Percentiles rank a stretch among this genome's conserved stretches.
phyloP scores from a whole-genome alignment of 2,888 invertebrate species.

The Choreutis nemorana region DNA sequence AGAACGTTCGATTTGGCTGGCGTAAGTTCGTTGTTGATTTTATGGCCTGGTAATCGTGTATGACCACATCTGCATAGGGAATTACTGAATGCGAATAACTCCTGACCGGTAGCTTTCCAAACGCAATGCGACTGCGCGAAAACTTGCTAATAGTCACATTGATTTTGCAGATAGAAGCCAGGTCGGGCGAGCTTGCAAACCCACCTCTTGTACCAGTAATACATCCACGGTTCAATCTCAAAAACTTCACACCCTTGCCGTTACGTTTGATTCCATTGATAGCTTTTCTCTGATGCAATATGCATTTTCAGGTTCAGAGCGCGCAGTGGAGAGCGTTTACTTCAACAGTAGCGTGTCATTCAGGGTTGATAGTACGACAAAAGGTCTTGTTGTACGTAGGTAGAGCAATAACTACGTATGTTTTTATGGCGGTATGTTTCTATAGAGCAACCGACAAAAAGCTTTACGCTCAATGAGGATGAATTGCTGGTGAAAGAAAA shows the following conservation, averaged over 20 bases:
- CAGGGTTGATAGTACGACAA: conserved; percentile 17
- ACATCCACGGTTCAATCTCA: conserved; percentile 16
- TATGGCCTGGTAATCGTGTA: too few relatives aligned
- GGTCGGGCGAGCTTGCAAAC: conserved; percentile 51
- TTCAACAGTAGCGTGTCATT: conserved; percentile 16
- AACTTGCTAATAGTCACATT: conserved; percentile 65
- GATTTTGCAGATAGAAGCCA: conserved; percentile 67
- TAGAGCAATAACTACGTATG: conserved; percentile 55
- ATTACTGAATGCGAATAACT: conserved; percentile 13
- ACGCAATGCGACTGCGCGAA: conserved; percentile 63
- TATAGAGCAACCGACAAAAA: conserved; percentile 30
- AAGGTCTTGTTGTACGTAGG: conserved; percentile 37
- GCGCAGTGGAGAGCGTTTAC: conserved; percentile 21
- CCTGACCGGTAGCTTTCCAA: conserved; percentile 44
- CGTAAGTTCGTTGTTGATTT: too few relatives aligned
- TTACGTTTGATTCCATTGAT: conserved; percentile 23
- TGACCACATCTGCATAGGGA: conserved; percentile 9
- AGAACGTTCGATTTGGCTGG: too few relatives aligned
- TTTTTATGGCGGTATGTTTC: conserved; percentile 40
- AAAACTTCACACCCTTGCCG: conserved; percentile 13
- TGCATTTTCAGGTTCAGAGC: not conserved
- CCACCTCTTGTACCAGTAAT: conserved; percentile 37
- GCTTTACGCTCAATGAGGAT: conserved; percentile 51
- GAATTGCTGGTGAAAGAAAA: conserved; percentile 46
- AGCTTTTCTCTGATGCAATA: conserved; percentile 7